A percentile compares a stretch with the other conserved stretches of the same genome.
These are phyloP conservation scores for Rutpela maculata DNA, from an alignment of 2,888 invertebrate genomes.

Conservation along the genomic window DNA sequence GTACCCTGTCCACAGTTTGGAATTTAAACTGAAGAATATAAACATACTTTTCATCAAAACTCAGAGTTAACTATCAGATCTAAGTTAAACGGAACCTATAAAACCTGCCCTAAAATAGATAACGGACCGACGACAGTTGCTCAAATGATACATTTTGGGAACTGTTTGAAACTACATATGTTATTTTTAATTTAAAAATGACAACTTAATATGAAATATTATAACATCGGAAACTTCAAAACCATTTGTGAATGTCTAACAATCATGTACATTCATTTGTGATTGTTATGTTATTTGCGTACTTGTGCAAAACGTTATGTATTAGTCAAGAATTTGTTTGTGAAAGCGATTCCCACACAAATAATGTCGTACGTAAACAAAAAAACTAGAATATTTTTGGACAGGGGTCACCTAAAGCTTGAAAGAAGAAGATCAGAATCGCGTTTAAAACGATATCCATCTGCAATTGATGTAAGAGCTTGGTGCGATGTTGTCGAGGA, in stretches of 20 bases:
- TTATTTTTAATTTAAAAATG: background rate
- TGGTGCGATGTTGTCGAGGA: slow-evolving; percentile 78
- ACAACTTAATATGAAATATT: background rate
- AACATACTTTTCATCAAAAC: too few species aligned
- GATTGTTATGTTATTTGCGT: background rate
- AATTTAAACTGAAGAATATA: too few species aligned
- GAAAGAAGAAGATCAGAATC: slow-evolving; percentile 72
- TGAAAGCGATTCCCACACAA: background rate
- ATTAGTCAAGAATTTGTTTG: background rate
- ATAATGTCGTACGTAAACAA: slow-evolving; percentile 51
- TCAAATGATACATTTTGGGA: too few species aligned
- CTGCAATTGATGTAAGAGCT: slow-evolving; percentile 77
- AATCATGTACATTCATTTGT: background rate
- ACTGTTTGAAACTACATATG: background rate
- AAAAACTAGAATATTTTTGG: slow-evolving; percentile 49
- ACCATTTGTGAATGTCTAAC: background rate
- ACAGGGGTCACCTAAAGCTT: slow-evolving; percentile 46
- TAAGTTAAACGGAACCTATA: too few species aligned
- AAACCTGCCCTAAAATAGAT: too few species aligned
- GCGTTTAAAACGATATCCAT: slow-evolving; percentile 77
- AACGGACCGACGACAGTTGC: too few species aligned
- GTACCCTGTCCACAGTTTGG: too few species aligned
- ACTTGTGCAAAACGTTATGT: background rate
- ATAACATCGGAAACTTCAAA: background rate
- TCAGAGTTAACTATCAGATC: too few species aligned